Base-by-base conservation (phyloP, 2,113 vertebrate genomes). In the Dendrocopos noguchii region DNA sequence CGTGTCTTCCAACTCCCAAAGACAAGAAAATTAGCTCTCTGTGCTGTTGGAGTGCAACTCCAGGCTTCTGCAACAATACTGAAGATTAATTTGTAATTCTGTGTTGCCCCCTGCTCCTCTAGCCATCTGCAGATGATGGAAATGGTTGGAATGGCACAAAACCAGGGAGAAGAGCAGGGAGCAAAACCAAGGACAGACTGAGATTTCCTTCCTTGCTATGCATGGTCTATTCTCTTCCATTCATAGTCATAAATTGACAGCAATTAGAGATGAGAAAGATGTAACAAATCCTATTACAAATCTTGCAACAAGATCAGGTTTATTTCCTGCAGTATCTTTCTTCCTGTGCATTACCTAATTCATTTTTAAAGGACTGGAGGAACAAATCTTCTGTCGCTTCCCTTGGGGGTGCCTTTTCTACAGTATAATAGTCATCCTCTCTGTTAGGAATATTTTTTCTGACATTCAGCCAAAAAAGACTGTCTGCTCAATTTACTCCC, bases 401-500 rank as follows among this genome's bases (percentile, higher is more conserved):
- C 61, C 65, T 93, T 86, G 72, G 31, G 80, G 77, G 25, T 85
- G 42, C 68, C 80, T 88, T 90, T 93, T 90, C 64, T 74, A 39
- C 47, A 77, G 15, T 55, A 27, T 87, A 85, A 87, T 85, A 70
- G 55, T 84, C 2, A 0, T 88, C 25, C 28, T 90, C 65, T 60
- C 64, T 15, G n/a, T 46, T 81, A 89, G 34, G 21, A 91, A 56
- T 91, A 76, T 84, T 71, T 94, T 91, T 89, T 77, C 79, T 94
- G 93, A 94, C 84, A 68, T 68, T 80, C 64, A 90, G 47, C 79
- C 89, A 94, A 92, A 96, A 92, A 94, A 72, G 50, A 73, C 82
- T 7, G 31, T 90, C 80, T 95, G 84, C 88, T 95, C 87, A 91
- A 85, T 93, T 92, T 92, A 67, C 68, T 96, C 67, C 57, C 65